Conservation (phyloP, 37 sponge, comb jelly and placozoan genomes). For the Diacarnus erythraeanus region DNA sequence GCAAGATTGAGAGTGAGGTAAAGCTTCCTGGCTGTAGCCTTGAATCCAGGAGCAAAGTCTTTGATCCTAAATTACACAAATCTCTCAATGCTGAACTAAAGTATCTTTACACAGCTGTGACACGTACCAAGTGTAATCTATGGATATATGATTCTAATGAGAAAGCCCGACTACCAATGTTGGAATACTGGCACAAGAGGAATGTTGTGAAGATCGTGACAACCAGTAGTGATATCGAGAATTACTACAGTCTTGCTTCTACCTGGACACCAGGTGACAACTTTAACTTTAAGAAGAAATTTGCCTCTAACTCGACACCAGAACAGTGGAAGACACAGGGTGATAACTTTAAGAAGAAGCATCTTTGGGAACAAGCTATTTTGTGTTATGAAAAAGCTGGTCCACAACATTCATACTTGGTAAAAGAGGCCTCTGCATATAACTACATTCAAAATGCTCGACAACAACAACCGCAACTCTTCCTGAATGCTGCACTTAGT, state of each 20-base stretch:
- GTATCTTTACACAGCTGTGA: constrained; percentile 86
- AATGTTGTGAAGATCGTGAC: constrained; percentile 49
- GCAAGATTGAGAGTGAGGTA: not conserved
- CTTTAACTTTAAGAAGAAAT: constrained; percentile 40
- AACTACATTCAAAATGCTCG: constrained; percentile 19
- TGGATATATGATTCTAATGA: constrained; percentile 82
- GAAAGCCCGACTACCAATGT: constrained; percentile 51
- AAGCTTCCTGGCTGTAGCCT: constrained; percentile 16
- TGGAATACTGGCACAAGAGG: constrained; percentile 58
- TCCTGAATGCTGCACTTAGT: constrained; percentile 48
- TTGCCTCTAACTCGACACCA: constrained; percentile 28
- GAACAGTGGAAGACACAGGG: constrained; percentile 63
- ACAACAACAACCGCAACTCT: constrained; percentile 17
- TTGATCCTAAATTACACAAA: constrained; percentile 66
- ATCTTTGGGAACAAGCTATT: constrained; percentile 62
- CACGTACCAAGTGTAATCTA: constrained; percentile 81
- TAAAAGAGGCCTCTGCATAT: constrained; percentile 43
- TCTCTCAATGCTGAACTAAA: constrained; percentile 85
- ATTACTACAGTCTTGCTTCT: constrained; percentile 23
- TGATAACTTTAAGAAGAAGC: constrained; percentile 64
- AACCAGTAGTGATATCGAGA: not conserved
- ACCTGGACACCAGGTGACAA: constrained; percentile 63
- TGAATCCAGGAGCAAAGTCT: constrained; percentile 42
- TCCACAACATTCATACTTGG: constrained; percentile 9
- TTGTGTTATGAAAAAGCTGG: constrained; percentile 70